Percentiles rank a stretch among this genome's conserved stretches.
Evolutionary conservation across 2,797 vertebrate genomes (phyloP).

Genomic region (Molossus alvarezi): DNA sequence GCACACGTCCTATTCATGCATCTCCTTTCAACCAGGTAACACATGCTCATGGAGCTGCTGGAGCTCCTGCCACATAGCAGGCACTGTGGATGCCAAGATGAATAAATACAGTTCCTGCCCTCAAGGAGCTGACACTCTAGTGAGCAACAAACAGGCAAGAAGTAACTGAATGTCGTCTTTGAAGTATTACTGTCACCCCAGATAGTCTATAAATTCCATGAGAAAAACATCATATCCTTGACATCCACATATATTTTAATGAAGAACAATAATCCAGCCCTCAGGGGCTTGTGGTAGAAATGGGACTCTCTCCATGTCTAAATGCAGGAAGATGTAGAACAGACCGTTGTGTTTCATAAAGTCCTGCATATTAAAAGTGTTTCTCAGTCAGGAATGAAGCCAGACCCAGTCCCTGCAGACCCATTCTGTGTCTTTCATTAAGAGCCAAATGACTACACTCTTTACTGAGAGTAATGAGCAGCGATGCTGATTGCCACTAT

Average conservation of each 20-base stretch:
- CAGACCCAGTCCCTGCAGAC: slow-evolving; percentile 79
- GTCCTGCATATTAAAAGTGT: slow-evolving; percentile 81
- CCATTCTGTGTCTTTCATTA: slow-evolving; percentile 84
- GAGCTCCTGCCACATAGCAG: not conserved
- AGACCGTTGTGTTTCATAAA: slow-evolving; percentile 63
- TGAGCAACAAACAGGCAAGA: not conserved
- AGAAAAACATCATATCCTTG: not conserved
- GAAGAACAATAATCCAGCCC: not conserved
- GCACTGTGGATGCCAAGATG: not conserved
- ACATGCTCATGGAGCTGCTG: not conserved
- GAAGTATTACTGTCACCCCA: not conserved
- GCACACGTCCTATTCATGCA: fast-evolving
- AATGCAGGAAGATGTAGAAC: not conserved
- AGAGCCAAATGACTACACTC: slow-evolving; percentile 84
- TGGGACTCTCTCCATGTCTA: not conserved
- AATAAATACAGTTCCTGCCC: not conserved
- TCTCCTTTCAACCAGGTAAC: not conserved
- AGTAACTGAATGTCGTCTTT: not conserved
- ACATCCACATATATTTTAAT: not conserved
- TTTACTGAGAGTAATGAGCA: slow-evolving; percentile 87
- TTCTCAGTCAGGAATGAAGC: slow-evolving; percentile 80
- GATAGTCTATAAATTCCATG: not conserved
- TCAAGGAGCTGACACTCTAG: not conserved
- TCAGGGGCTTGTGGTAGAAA: not conserved
- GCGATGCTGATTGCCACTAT: slow-evolving; percentile 74